A percentile compares a stretch with the other conserved stretches of the same genome.
These are phyloP conservation scores for Sycophila sp. DNA, from an alignment of 1,140 invertebrate genomes.

Conservation along the genomic window DNA sequence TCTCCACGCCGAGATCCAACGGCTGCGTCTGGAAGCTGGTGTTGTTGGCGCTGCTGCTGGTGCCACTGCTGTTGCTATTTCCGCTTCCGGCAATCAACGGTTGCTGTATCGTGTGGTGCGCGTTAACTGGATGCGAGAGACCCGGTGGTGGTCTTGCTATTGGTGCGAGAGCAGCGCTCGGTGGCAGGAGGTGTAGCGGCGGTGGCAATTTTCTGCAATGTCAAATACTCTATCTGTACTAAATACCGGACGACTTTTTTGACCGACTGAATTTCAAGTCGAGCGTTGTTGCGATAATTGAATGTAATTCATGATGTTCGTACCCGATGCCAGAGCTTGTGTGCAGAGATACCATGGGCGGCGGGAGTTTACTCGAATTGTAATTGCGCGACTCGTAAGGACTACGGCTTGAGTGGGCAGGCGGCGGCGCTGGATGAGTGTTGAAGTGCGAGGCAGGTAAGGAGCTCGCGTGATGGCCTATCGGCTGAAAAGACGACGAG, in stretches of 20 bases:
- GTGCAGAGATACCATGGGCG: constrained; percentile 47
- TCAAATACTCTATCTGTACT: too few species aligned
- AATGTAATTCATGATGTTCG: too few species aligned
- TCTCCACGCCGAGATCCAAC: constrained; percentile 75
- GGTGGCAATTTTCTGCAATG: constrained; percentile 11
- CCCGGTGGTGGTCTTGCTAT: constrained; percentile 55
- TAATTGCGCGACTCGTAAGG: constrained; percentile 65
- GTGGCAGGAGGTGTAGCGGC: constrained; percentile 43
- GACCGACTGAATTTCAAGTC: too few species aligned
- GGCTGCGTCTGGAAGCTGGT: constrained; percentile 75
- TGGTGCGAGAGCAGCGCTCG: constrained; percentile 61
- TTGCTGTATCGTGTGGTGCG: constrained; percentile 58
- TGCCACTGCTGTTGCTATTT: constrained; percentile 57
- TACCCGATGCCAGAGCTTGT: constrained; percentile 32
- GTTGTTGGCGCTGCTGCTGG: constrained; percentile 23
- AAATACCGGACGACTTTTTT: too few species aligned
- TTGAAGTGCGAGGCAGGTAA: background rate
- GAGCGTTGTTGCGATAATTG: too few species aligned
- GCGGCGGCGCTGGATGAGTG: constrained; percentile 65
- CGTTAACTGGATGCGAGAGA: constrained; percentile 57
- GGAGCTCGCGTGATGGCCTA: constrained; percentile 65
- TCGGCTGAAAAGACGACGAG: constrained; percentile 72
- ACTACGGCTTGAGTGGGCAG: constrained; percentile 67
- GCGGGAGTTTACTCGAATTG: constrained; percentile 67
- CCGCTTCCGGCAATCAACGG: too few species aligned